A percentile compares a stretch with the other conserved stretches of the same genome.
These are phyloP conservation scores for Grammomys dolichurus DNA, from an alignment of 2,113 vertebrate genomes.

Conservation along the genomic window DNA sequence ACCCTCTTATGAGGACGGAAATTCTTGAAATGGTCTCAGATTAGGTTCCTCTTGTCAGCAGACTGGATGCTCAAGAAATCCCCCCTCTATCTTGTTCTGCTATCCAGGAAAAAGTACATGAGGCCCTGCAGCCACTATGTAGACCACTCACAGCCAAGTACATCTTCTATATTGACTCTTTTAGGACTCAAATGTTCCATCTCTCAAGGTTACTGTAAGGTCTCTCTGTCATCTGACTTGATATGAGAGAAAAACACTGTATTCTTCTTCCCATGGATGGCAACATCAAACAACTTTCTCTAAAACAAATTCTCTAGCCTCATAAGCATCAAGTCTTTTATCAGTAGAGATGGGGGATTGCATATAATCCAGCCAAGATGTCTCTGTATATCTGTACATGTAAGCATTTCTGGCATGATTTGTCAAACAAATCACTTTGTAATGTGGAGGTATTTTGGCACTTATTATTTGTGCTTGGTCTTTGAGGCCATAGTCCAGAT, in stretches of 20 bases:
- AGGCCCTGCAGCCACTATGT: not conserved
- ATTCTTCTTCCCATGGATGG: not conserved
- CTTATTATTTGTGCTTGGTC: conserved; percentile 13
- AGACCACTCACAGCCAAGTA: not conserved
- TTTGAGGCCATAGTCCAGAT: conserved; percentile 13
- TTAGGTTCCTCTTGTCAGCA: not conserved
- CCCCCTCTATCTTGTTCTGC: not conserved
- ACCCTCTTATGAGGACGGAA: not conserved
- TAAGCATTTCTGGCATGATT: not conserved
- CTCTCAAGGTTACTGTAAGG: not conserved
- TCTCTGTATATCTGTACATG: not conserved
- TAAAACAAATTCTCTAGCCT: not conserved
- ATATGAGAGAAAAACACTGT: not conserved
- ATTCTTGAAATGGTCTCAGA: not conserved
- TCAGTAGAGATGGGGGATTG: not conserved
- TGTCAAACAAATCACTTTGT: not conserved
- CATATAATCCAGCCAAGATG: not conserved
- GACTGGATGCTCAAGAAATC: not conserved
- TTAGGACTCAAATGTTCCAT: not conserved
- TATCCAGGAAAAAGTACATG: not conserved
- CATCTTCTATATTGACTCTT: not conserved
- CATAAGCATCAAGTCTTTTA: not conserved
- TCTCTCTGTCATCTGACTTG: not conserved
- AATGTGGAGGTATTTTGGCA: not conserved
- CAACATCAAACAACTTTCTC: not conserved